These are phyloP conservation scores for Eumerus sabulonum DNA, from an alignment of 2,888 invertebrate species.

Conservation along the genomic window DNA sequence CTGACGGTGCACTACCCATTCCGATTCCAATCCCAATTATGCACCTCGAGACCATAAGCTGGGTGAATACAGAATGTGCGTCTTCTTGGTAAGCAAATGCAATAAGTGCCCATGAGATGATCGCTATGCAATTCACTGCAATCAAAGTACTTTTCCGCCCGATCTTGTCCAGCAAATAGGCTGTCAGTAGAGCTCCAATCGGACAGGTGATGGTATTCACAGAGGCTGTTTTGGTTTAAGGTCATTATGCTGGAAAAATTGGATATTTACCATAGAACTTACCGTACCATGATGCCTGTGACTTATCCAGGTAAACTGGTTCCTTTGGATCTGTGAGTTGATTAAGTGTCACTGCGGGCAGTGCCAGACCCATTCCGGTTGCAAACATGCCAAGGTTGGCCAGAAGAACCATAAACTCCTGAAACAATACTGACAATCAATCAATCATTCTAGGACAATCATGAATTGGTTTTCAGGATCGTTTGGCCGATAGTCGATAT, in stretches of 20 bases:
- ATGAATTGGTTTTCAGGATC: no score
- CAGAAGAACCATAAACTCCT: conserved; percentile 75
- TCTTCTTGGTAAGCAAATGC: conserved; percentile 73
- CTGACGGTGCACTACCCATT: conserved; percentile 76
- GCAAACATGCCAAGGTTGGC: conserved; percentile 77
- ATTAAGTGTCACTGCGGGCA: conserved; percentile 75
- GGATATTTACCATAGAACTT: conserved; percentile 34
- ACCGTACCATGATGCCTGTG: conserved; percentile 78
- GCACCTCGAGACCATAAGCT: conserved; percentile 76
- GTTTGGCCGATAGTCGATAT: neutral
- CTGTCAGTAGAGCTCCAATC: conserved; percentile 76
- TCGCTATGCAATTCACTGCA: conserved; percentile 74
- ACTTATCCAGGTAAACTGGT: conserved; percentile 71
- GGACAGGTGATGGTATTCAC: conserved; percentile 76
- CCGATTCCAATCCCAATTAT: conserved; percentile 77
- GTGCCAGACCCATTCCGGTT: conserved; percentile 75
- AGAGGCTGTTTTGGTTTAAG: conserved; percentile 72
- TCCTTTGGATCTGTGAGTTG: conserved; percentile 73
- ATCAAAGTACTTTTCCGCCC: conserved; percentile 76
- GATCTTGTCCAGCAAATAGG: conserved; percentile 75
- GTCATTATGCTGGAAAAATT: neutral
- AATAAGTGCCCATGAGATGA: conserved; percentile 76
- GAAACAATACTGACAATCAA: conserved; percentile 22
- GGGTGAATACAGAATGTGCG: conserved; percentile 71
- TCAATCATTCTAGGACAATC: no score